A percentile compares a stretch with the other conserved stretches of the same genome.
These are phyloP conservation scores for Lycorma delicatula DNA, from an alignment of 1,140 invertebrate species.

Conservation along the genomic window DNA sequence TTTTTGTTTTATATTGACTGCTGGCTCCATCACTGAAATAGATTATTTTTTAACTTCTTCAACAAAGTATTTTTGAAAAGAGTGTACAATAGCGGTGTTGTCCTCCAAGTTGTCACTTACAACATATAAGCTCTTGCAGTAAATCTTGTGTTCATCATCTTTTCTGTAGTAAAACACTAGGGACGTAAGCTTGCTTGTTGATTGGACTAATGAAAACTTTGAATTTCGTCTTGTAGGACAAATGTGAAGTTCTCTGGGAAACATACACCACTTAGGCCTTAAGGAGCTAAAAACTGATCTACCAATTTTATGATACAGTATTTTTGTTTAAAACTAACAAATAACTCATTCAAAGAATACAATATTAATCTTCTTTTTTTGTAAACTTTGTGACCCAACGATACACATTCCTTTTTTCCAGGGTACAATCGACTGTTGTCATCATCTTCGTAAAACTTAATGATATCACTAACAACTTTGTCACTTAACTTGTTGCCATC, in stretches of 20 bases:
- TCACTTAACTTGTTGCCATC: too few relatives aligned
- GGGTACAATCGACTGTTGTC: too few relatives aligned
- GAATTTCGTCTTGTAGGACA: constrained; percentile 29
- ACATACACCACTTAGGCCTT: too few relatives aligned
- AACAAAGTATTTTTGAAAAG: constrained; percentile 19
- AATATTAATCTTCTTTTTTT: too few relatives aligned
- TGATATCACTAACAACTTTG: too few relatives aligned
- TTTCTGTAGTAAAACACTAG: constrained; percentile 17
- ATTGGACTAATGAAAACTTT: constrained; percentile 32
- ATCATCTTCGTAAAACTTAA: too few relatives aligned
- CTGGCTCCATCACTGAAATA: constrained; percentile 12
- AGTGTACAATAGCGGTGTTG: constrained; percentile 16
- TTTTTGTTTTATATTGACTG: constrained; percentile 19
- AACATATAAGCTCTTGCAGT: constrained; percentile 13
- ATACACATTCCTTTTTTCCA: too few relatives aligned
- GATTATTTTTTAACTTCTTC: neutral
- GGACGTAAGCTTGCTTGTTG: constrained; percentile 22
- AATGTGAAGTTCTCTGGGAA: constrained; percentile 35
- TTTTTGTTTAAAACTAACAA: too few relatives aligned
- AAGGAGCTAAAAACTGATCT: too few relatives aligned
- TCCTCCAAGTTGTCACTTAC: constrained; percentile 21
- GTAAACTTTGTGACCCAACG: too few relatives aligned
- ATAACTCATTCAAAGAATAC: too few relatives aligned
- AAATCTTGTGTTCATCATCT: constrained; percentile 1
- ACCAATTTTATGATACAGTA: too few relatives aligned